Evolutionary conservation across 2,113 vertebrate genomes (phyloP), one percentile per base, ranked within the genome.

Genomic region (Rhegmatorhina hoffmannsi): DNA sequence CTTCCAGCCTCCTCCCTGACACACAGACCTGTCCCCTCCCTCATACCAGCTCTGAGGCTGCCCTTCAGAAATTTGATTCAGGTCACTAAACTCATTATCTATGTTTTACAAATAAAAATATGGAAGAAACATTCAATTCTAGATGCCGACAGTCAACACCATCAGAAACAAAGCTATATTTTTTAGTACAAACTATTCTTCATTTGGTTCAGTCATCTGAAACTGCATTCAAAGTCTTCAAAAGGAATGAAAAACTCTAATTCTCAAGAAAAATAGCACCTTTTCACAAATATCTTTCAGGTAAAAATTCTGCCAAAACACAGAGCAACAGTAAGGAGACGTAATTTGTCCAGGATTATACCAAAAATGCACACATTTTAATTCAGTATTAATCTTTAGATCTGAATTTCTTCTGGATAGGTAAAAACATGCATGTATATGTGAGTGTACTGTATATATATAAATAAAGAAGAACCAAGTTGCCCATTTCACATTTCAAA

Each of bases 291-390:
- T 33, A 1, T 16, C 25, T 86, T 63, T n/a, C 7, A 44, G 34
- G 20, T 7, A 70, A 17, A 38, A 7, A 13, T 55, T 89, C 34
- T 55, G 17, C 7, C 10, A 68, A 80, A 81, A 75, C 18, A 23
- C 1, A 55, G 31, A 92, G 21, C 6, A 55, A 23, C 3, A 28
- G 15, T 4, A 88, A 83, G 7, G 10, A 87, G 17, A 46, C 7
- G 2, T 56, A 36, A 28, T 46, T 77, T 73, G 33, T 47, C 16
- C 44, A 79, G 18, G 14, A 43, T 36, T 69, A 33, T 40, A 73
- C 6, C 0, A 11, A 49, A 60, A 79, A 24, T 9, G 3, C 3
- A 50, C 2, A 43, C 2, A 36, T 77, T 69, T 53, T 7, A 3
- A 53, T 56, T 62, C 44, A 68, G 5, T 9, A 52, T 28, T 62